A percentile compares a stretch with the other conserved stretches of the same genome.
phyloP scores from a whole-genome alignment of 2,888 invertebrate genomes.

The Hypomecis atomaria region DNA sequence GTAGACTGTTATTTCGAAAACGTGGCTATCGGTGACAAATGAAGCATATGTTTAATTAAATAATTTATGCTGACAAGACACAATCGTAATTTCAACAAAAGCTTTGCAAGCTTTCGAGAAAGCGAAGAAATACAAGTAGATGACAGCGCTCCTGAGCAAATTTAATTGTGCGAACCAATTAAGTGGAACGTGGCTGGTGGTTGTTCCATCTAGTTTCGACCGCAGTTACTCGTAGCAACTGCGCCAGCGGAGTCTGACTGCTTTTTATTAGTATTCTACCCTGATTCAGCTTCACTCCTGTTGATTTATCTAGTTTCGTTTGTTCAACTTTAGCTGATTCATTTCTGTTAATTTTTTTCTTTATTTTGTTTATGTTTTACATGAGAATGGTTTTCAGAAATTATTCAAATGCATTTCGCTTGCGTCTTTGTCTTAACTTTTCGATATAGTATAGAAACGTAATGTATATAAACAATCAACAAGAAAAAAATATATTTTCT shows the following conservation, averaged over 20 bases:
- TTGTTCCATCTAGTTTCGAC: slow-evolving; percentile 8
- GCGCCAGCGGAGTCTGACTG: slow-evolving; percentile 6
- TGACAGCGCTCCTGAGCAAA: slow-evolving; percentile 13
- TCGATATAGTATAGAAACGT: too few relatives aligned
- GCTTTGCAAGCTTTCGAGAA: not conserved
- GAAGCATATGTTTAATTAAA: not conserved
- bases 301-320: not conserved
- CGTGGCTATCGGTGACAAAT: not conserved
- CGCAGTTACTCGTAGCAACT: slow-evolving; percentile 20
- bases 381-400: too few relatives aligned
- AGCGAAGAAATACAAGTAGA: slow-evolving; percentile 30
- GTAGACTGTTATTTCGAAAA: too few relatives aligned
- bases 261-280: not conserved
- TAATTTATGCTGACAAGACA: not conserved
- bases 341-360: too few relatives aligned
- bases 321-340: too few relatives aligned
- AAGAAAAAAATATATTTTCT: too few relatives aligned
- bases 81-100: slow-evolving; percentile 7
- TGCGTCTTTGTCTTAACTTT: too few relatives aligned
- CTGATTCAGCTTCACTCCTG: not conserved
- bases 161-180: slow-evolving; percentile 22
- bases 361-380: too few relatives aligned
- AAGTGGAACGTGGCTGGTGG: slow-evolving; percentile 12
- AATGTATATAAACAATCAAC: too few relatives aligned
- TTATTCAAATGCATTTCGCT: too few relatives aligned